Evolutionary conservation across 2,113 vertebrate genomes (phyloP).

Genomic region (Perca schrenkii): DNA sequence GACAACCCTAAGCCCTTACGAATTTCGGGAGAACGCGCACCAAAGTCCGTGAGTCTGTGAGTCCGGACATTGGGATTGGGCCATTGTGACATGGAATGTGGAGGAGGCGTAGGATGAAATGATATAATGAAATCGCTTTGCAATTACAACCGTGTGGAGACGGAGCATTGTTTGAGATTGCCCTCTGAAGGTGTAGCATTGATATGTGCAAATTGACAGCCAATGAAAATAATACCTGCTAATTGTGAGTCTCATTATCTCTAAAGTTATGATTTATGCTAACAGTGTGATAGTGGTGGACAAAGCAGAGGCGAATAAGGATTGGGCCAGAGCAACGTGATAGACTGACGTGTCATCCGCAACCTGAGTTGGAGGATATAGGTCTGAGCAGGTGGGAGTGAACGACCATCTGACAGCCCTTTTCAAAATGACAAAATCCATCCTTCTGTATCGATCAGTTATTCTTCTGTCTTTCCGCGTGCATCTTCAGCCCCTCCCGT

Average conservation of each 20-base stretch:
- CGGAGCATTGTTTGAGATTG: constrained; percentile 57
- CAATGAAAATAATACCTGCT: constrained; percentile 55
- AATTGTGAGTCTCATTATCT: constrained; percentile 32
- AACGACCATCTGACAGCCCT: constrained; percentile 72
- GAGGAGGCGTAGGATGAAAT: constrained; percentile 68
- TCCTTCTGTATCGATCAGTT: constrained; percentile 84
- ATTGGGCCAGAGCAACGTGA: constrained; percentile 37
- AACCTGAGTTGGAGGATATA: constrained; percentile 51
- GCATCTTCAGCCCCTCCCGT: constrained; percentile 82
- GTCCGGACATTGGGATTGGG: too few relatives aligned
- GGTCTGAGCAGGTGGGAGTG: constrained; percentile 73
- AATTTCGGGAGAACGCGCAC: too few relatives aligned
- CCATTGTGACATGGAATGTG: constrained; percentile 55
- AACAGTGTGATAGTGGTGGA: constrained; percentile 21
- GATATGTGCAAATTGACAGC: constrained; percentile 64
- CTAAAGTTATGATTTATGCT: constrained; percentile 45
- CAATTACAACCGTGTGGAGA: constrained; percentile 66
- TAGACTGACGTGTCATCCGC: constrained; percentile 63
- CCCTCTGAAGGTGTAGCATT: constrained; percentile 54
- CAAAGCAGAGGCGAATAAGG: constrained; percentile 2
- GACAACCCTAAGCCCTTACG: too few relatives aligned
- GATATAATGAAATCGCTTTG: constrained; percentile 58
- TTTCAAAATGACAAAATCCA: constrained; percentile 84
- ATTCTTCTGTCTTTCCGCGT: constrained; percentile 82
- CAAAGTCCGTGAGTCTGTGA: too few relatives aligned